Percentiles rank a stretch among this genome's conserved stretches.
phyloP scores from a whole-genome alignment of 2,113 vertebrate genomes.

The Ramphastos sulfuratus region DNA sequence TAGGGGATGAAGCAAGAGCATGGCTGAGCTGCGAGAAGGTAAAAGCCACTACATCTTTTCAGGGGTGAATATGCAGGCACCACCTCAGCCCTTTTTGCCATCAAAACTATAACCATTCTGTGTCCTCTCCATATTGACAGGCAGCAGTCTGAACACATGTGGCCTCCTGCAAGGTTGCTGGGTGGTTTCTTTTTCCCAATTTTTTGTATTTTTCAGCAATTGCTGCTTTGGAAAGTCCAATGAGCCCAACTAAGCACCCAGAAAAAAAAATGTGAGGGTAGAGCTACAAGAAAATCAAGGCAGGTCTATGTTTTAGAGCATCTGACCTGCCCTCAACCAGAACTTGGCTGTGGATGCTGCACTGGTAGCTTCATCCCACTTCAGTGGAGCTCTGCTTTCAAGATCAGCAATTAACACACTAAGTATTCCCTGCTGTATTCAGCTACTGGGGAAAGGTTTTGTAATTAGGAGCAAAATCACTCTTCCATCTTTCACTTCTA shows the following conservation, averaged over 20 bases:
- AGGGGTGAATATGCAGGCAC: not conserved
- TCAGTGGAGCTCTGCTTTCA: not conserved
- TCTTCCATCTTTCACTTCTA: not conserved
- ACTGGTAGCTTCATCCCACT: not conserved
- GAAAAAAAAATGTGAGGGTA: not conserved
- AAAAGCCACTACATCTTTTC: rapidly evolving
- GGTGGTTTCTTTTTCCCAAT: not conserved
- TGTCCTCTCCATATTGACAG: not conserved
- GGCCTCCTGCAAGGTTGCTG: not conserved
- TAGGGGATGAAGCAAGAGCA: not conserved
- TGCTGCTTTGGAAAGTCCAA: not conserved
- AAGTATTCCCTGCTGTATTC: not conserved
- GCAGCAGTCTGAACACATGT: not conserved
- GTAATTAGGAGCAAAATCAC: not conserved
- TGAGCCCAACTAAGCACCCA: not conserved
- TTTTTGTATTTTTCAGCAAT: not conserved
- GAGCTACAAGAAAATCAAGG: not conserved
- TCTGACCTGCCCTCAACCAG: not conserved
- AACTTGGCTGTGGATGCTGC: not conserved
- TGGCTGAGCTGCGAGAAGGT: not conserved
- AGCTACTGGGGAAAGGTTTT: not conserved
- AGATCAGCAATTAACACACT: not conserved
- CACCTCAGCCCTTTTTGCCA: not conserved
- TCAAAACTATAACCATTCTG: not conserved
- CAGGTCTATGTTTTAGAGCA: not conserved